These are phyloP conservation scores for Alligator mississippiensis DNA, from an alignment of 2,113 vertebrate genomes.

Conservation along the genomic window DNA sequence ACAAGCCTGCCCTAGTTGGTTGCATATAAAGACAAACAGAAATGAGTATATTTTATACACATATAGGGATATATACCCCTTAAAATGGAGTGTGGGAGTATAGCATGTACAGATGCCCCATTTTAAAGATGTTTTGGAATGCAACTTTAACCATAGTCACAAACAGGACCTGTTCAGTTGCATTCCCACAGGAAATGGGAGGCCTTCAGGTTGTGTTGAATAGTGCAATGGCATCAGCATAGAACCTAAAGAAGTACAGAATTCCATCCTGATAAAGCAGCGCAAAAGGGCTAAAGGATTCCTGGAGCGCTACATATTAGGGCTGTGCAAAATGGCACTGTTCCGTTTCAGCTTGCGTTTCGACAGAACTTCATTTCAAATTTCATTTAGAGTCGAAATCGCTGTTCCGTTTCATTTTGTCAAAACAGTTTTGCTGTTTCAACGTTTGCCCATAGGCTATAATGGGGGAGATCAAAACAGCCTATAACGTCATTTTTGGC, in stretches of 20 bases:
- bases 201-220: accelerated
- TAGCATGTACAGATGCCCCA: background rate
- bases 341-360: too few relatives aligned
- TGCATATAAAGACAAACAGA: too few relatives aligned
- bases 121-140: background rate
- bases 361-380: too few relatives aligned
- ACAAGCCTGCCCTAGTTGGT: too few relatives aligned
- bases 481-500: too few relatives aligned
- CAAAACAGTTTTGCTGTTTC: too few relatives aligned
- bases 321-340: too few relatives aligned
- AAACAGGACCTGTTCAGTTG: background rate
- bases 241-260: background rate
- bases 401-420: too few relatives aligned
- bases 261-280: background rate
- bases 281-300: background rate
- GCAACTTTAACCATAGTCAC: background rate
- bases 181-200: background rate
- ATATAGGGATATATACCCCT: background rate
- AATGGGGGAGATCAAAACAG: too few relatives aligned
- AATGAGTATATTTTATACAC: background rate
- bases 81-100: background rate
- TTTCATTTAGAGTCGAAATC: too few relatives aligned
- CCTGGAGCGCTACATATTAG: background rate
- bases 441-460: too few relatives aligned
- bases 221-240: background rate